These are phyloP conservation scores for Ophioninae sp. DNA, from an alignment of 2,888 invertebrate genomes.

Conservation along the genomic window DNA sequence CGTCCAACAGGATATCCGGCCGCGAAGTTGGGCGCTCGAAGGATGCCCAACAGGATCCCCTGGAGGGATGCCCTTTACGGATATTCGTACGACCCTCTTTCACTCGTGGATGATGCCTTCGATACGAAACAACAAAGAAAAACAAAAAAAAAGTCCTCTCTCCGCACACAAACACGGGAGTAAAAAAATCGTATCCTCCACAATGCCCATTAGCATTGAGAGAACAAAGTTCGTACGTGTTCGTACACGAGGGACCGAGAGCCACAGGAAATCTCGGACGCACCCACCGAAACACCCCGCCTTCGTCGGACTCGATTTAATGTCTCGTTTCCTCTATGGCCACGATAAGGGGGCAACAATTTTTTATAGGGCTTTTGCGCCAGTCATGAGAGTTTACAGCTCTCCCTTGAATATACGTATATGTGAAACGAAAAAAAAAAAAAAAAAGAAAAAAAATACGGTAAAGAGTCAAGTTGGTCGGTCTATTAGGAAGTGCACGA, in stretches of 20 bases:
- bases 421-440: constrained; percentile 1
- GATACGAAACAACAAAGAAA: not conserved
- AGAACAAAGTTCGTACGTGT: constrained; percentile 2
- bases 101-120: not conserved
- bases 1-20: constrained; percentile 53
- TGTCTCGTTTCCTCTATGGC: constrained; percentile 78
- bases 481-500: constrained; percentile 53
- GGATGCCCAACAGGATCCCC: not conserved
- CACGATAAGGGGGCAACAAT: constrained; percentile 77
- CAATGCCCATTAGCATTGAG: constrained; percentile 36
- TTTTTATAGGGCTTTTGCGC: constrained; percentile 72
- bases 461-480: not conserved
- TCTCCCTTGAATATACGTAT: constrained; percentile 14
- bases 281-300: constrained; percentile 80
- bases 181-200: constrained; percentile 36
- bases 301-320: constrained; percentile 78
- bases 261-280: constrained; percentile 80
- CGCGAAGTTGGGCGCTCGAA: constrained; percentile 19
- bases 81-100: constrained; percentile 3
- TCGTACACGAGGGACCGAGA: constrained; percentile 69
- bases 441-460: not conserved
- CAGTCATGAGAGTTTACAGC: constrained; percentile 53
- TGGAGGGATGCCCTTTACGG: not conserved
- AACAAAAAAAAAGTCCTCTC: constrained; percentile 1
- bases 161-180: constrained; percentile 6